Evolutionary conservation across 2,113 vertebrate genomes (phyloP).

Genomic region (Gobiocypris rarus): DNA sequence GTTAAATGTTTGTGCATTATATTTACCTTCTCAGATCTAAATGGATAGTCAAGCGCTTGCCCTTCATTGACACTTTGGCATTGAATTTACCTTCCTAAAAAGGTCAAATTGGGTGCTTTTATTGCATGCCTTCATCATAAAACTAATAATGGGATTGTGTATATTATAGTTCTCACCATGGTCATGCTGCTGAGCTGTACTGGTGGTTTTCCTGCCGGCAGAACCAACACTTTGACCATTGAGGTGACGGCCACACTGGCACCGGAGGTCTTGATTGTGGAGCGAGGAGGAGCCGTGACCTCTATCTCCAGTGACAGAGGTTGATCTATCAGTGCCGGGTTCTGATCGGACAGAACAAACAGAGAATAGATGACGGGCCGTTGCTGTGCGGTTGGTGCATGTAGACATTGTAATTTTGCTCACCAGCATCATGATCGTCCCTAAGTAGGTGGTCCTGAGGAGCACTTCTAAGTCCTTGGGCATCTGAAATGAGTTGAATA

Average conservation of each 20-base stretch:
- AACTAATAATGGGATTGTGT: neutral
- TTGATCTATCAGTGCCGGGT: conserved; percentile 81
- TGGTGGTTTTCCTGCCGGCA: conserved; percentile 67
- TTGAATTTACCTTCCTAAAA: conserved; percentile 85
- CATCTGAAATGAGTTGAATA: conserved; percentile 75
- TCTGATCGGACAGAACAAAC: conserved; percentile 58
- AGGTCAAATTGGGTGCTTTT: neutral
- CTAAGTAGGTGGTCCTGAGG: conserved; percentile 91
- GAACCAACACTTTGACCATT: conserved; percentile 81
- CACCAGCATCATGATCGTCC: conserved; percentile 87
- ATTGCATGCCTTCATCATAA: neutral
- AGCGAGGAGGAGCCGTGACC: conserved; percentile 79
- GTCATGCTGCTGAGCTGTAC: conserved; percentile 91
- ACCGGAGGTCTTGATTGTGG: conserved; percentile 85
- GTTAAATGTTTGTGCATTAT: neutral
- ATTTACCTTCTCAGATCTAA: conserved; percentile 89
- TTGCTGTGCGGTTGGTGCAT: neutral
- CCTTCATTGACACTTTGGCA: conserved; percentile 85
- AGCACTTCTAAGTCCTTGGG: conserved; percentile 89
- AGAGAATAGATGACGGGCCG: neutral
- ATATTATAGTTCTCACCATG: conserved; percentile 77
- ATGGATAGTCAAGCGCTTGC: conserved; percentile 81
- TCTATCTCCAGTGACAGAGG: conserved; percentile 83
- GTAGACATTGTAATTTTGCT: conserved; percentile 42
- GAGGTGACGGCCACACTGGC: conserved; percentile 82